These are phyloP conservation scores for Eretmocerus hayati DNA, from an alignment of 2,888 invertebrate species.

Conservation along the genomic window DNA sequence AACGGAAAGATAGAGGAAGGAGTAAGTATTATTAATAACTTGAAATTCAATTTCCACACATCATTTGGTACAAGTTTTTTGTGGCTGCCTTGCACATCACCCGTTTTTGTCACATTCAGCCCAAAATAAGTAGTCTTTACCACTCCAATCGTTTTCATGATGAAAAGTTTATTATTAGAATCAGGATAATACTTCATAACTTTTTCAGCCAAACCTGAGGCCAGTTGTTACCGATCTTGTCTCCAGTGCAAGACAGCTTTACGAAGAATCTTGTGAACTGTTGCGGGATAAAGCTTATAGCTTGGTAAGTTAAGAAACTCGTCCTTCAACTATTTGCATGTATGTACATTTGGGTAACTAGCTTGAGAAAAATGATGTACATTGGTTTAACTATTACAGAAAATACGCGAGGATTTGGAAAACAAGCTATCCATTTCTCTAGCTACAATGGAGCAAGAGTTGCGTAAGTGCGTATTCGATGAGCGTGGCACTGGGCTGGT, in stretches of 20 bases:
- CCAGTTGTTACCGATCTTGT: constrained; percentile 72
- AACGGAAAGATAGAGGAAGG: constrained; percentile 75
- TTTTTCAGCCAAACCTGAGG: constrained; percentile 57
- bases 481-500: constrained; percentile 53
- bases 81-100: no score
- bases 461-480: constrained; percentile 61
- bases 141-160: neutral
- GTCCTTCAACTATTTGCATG: neutral
- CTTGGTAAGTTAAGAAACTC: constrained; percentile 44
- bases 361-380: neutral
- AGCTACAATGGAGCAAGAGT: constrained; percentile 64
- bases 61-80: no score
- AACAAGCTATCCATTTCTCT: constrained; percentile 61
- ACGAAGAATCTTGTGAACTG: constrained; percentile 66
- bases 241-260: constrained; percentile 57
- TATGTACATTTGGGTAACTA: no score
- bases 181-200: neutral
- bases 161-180: neutral
- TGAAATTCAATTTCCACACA: neutral
- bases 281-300: constrained; percentile 62
- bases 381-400: constrained; percentile 37
- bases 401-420: constrained; percentile 61
- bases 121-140: neutral
- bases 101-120: no score
- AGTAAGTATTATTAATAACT: no score